Evolutionary conservation across 2,797 vertebrate genomes (phyloP).

Genomic region (Sebastolobus altivelis): DNA sequence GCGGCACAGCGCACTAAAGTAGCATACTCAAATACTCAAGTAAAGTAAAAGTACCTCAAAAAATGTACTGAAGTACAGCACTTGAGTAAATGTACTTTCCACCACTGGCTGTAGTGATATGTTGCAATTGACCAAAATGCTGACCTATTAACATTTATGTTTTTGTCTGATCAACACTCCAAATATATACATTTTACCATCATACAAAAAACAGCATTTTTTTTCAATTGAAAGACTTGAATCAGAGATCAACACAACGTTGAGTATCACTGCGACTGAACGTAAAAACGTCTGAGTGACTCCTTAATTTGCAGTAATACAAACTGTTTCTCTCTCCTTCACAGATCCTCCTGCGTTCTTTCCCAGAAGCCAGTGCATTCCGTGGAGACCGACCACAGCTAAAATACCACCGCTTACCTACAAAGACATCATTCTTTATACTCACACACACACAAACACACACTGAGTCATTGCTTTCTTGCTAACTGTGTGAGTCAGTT

Average conservation of each 20-base stretch:
- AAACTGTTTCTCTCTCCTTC: conserved; percentile 7
- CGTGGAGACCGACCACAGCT: conserved; percentile 57
- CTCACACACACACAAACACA: conserved; percentile 24
- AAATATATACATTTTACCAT: too few species aligned
- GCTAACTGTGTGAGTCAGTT: conserved; percentile 19
- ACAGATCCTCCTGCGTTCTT: conserved; percentile 34
- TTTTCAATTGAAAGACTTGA: too few species aligned
- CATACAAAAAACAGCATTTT: too few species aligned
- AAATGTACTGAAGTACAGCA: neutral
- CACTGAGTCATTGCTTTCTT: conserved; percentile 8
- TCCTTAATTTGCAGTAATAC: neutral
- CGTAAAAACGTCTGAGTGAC: too few species aligned
- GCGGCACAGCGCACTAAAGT: too few species aligned
- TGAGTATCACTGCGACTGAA: too few species aligned
- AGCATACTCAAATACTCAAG: neutral
- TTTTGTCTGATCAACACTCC: neutral
- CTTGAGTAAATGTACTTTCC: neutral
- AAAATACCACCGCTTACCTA: conserved; percentile 67
- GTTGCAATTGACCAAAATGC: neutral
- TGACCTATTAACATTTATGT: neutral
- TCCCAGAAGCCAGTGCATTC: conserved; percentile 58
- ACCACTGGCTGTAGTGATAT: neutral
- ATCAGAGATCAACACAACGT: too few species aligned
- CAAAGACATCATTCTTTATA: conserved; percentile 65
- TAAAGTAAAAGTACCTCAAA: neutral